phyloP scores from a whole-genome alignment of 2,797 vertebrate genomes.

The Astyanax mexicanus region DNA sequence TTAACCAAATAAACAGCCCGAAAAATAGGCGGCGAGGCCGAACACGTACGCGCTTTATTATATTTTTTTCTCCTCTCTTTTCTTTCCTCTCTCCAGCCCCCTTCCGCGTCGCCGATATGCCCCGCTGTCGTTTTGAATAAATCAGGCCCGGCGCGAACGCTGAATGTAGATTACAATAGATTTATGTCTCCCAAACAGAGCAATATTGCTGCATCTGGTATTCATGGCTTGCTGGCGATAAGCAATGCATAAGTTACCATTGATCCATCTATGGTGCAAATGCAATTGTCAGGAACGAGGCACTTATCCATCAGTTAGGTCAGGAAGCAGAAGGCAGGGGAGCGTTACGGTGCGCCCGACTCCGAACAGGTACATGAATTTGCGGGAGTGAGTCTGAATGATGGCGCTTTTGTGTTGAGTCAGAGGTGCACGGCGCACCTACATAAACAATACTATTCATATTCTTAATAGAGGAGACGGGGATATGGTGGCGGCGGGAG shows the following conservation, averaged over 20 bases:
- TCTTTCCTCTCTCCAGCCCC: not conserved
- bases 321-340: conserved; percentile 16
- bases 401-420: conserved; percentile 71
- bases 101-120: conserved; percentile 15
- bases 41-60: conserved; percentile 38
- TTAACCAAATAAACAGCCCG: conserved; percentile 67
- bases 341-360: conserved; percentile 54
- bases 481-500: conserved; percentile 37
- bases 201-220: conserved; percentile 72
- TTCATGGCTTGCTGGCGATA: conserved; percentile 70
- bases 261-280: conserved; percentile 71
- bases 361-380: conserved; percentile 70
- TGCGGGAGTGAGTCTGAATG: conserved; percentile 69
- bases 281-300: conserved; percentile 67
- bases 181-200: conserved; percentile 64
- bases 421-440: conserved; percentile 72
- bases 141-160: conserved; percentile 55
- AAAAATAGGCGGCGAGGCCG: conserved; percentile 53
- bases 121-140: conserved; percentile 57
- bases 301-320: conserved; percentile 65
- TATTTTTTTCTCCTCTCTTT: conserved; percentile 5
- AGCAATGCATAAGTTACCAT: conserved; percentile 67
- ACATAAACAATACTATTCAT: conserved; percentile 75
- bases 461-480: conserved; percentile 63
- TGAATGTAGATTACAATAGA: conserved; percentile 61